Evolutionary conservation across 2,797 vertebrate species (phyloP).

Genomic region (Halcyon chelicuti): DNA sequence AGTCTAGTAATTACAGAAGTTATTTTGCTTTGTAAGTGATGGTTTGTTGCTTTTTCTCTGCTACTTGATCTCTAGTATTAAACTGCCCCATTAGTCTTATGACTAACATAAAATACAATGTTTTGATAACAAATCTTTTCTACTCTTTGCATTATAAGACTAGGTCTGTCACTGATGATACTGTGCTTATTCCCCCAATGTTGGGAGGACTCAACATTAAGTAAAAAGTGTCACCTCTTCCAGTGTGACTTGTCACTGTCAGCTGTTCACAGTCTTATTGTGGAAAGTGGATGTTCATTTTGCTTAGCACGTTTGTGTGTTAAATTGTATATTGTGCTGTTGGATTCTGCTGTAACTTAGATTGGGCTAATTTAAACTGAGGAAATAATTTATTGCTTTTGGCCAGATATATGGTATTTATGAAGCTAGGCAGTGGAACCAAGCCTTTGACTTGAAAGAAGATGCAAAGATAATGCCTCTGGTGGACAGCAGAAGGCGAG

Average conservation of each 20-base stretch:
- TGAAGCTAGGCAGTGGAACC: background rate
- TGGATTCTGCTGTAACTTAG: background rate
- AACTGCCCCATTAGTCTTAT: background rate
- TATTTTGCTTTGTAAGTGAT: background rate
- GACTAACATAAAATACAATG: background rate
- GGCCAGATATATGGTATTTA: rapidly evolving
- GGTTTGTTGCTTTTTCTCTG: background rate
- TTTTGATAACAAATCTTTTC: background rate
- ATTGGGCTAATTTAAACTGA: background rate
- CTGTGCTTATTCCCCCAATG: background rate
- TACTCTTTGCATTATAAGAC: background rate
- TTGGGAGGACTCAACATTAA: background rate
- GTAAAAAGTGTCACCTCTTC: background rate
- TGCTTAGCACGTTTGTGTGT: background rate
- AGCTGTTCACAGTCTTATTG: rapidly evolving
- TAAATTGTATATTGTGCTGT: background rate
- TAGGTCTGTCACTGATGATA: background rate
- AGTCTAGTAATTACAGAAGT: background rate
- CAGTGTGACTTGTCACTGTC: background rate
- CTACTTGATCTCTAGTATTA: background rate
- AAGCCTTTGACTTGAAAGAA: background rate
- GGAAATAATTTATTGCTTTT: background rate
- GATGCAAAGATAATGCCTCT: background rate
- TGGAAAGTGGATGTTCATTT: background rate
- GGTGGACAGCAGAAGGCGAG: background rate